A percentile compares a stretch with the other conserved stretches of the same genome.
These are phyloP conservation scores for Lepidonotus clava DNA, from an alignment of 2,888 invertebrate species.

Conservation along the genomic window DNA sequence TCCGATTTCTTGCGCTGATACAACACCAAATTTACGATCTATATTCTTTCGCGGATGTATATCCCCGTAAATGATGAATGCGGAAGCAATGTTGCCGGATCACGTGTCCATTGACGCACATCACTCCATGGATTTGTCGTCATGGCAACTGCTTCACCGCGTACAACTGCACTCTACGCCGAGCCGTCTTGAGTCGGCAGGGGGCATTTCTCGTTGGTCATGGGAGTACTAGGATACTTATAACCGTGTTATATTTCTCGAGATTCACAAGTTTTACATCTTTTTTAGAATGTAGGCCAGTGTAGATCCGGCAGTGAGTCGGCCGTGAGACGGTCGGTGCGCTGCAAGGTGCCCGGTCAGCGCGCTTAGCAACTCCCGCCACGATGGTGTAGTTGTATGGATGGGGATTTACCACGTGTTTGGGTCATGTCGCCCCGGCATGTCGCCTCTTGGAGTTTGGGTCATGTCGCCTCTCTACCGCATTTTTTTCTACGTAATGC, in stretches of 20 bases:
- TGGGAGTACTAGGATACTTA: neutral
- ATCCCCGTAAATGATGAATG: conserved; percentile 7
- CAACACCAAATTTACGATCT: too few species aligned
- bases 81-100: conserved; percentile 41
- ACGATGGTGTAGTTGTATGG: too few species aligned
- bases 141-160: conserved; percentile 53
- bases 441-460: too few species aligned
- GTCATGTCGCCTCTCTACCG: too few species aligned
- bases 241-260: neutral
- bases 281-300: neutral
- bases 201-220: neutral
- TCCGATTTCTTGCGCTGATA: too few species aligned
- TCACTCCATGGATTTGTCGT: conserved; percentile 49
- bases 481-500: too few species aligned
- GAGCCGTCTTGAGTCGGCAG: neutral
- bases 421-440: too few species aligned
- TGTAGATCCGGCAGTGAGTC: neutral
- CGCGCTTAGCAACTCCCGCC: conserved; percentile 45
- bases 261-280: neutral
- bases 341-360: neutral
- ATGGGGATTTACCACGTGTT: too few species aligned
- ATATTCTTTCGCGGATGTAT: conserved; percentile 21
- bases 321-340: neutral
- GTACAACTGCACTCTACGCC: neutral
- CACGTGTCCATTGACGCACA: conserved; percentile 57